Evolutionary conservation across 1,140 invertebrate genomes (phyloP), one percentile per base, ranked within the genome.

Genomic region (Meteorus sp.): DNA sequence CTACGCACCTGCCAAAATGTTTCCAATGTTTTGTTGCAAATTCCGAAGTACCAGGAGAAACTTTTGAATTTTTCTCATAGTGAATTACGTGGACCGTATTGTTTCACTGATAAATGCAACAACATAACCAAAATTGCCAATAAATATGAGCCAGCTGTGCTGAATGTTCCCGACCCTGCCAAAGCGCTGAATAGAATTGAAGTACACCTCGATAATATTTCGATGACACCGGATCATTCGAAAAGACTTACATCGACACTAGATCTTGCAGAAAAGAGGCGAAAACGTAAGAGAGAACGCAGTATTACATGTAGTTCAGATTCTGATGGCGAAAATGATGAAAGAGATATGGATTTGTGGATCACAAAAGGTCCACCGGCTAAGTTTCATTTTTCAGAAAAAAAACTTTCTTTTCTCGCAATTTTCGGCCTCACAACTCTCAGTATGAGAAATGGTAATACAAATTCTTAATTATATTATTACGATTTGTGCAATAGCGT

Each of bases 291-390:
- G 27, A 71, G 52, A n/a, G 74, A 62, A 13, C 20, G 59, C 0
- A 52, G 68, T 6, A 37, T 41, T 3, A 56, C 59, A 4, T 72
- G 70, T 33, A 73, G 73, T 43, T 78, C 75, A 7, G 79, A 81
- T 9, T 80, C 79, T 9, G 78, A 80, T 25, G 71, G 64, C 8
- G 79, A 80, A 4, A 73, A 74, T 0, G 73, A 76, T 4, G 19
- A 47, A 20, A 75, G 68, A 33, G 72, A 77, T n/a, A 1, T 73
- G 23, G 75, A 78, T 56, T 54, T 78, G 1, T 79, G 75, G 74
- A 75, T 81, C 3, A 79, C 78, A 9, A 82, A 81, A 68, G 81
- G 81, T 25, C 81, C 81, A 3, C 80, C 80, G 3, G 75, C 77
- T 3, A 79, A 80, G 55, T 64, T 77, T 1, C 75, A 77, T 41